Percentiles rank a stretch among this genome's conserved stretches.
These are phyloP conservation scores for Polyodon spathula DNA, from an alignment of 2,113 vertebrate species.

Conservation along the genomic window DNA sequence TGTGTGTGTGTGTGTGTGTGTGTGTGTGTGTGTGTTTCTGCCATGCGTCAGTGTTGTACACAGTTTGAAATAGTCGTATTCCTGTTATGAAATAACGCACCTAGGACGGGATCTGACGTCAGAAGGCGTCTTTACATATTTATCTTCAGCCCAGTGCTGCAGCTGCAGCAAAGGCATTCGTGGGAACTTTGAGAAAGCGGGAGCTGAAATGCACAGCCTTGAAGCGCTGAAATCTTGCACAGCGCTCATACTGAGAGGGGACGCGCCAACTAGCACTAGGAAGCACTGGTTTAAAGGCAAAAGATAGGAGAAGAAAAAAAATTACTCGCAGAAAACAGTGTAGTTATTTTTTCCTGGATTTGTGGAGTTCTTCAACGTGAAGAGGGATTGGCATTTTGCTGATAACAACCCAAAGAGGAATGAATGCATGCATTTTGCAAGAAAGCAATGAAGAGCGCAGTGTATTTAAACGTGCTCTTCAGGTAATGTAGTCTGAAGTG, in stretches of 20 bases:
- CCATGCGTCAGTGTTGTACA: background rate
- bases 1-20: no score
- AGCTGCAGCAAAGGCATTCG: constrained; percentile 34
- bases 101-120: constrained; percentile 63
- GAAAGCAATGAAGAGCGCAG: background rate
- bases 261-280: background rate
- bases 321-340: no score
- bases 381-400: background rate
- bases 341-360: background rate
- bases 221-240: constrained; percentile 15
- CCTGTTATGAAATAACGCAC: background rate
- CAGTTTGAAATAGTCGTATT: background rate
- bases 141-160: constrained; percentile 26
- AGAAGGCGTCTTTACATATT: constrained; percentile 70
- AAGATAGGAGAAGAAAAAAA: no score
- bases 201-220: constrained; percentile 20
- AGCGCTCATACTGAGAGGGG: constrained; percentile 6
- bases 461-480: background rate
- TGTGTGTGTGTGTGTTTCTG: no score
- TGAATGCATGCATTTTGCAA: background rate
- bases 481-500: background rate
- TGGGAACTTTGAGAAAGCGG: constrained; percentile 42
- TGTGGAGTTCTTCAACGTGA: background rate
- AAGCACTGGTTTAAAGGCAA: background rate
- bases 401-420: background rate